A percentile compares a stretch with the other conserved stretches of the same genome.
Conservation (phyloP, 2,888 invertebrate species). For the Lepeophtheirus nordmannii region DNA sequence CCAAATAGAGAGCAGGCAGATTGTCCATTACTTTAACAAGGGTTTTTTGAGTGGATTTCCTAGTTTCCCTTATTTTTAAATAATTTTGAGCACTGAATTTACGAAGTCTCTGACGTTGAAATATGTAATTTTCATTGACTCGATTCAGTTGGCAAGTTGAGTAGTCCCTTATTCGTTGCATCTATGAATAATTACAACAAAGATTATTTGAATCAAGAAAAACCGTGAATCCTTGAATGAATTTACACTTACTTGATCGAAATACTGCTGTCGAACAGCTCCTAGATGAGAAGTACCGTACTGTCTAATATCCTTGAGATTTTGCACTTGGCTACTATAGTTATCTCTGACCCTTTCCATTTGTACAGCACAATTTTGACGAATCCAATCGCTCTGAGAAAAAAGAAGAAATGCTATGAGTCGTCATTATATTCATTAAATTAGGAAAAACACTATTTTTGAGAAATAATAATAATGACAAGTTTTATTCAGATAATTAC, state of each 20-base stretch:
- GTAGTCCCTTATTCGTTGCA: conserved; percentile 77
- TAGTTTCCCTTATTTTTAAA: conserved; percentile 70
- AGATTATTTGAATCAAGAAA: neutral
- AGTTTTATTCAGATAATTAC: neutral
- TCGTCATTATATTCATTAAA: conserved; percentile 20
- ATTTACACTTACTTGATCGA: conserved; percentile 55
- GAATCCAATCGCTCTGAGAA: conserved; percentile 69
- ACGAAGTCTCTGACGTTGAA: conserved; percentile 80
- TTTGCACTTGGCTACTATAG: conserved; percentile 70
- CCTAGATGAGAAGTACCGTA: conserved; percentile 67
- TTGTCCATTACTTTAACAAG: conserved; percentile 84
- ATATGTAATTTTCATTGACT: conserved; percentile 86
- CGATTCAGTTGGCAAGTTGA: conserved; percentile 77
- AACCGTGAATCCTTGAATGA: neutral
- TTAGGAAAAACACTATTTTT: neutral
- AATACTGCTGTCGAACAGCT: conserved; percentile 72
- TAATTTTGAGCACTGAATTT: conserved; percentile 89
- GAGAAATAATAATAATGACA: neutral
- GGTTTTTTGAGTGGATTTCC: conserved; percentile 88
- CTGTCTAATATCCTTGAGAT: conserved; percentile 71
- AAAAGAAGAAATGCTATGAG: neutral
- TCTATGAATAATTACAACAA: conserved; percentile 41
- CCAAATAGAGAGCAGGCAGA: conserved; percentile 66
- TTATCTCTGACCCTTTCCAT: conserved; percentile 85
- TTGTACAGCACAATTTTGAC: conserved; percentile 82